phyloP scores from a whole-genome alignment of 2,888 invertebrate species.

The Melinaea menophilus region DNA sequence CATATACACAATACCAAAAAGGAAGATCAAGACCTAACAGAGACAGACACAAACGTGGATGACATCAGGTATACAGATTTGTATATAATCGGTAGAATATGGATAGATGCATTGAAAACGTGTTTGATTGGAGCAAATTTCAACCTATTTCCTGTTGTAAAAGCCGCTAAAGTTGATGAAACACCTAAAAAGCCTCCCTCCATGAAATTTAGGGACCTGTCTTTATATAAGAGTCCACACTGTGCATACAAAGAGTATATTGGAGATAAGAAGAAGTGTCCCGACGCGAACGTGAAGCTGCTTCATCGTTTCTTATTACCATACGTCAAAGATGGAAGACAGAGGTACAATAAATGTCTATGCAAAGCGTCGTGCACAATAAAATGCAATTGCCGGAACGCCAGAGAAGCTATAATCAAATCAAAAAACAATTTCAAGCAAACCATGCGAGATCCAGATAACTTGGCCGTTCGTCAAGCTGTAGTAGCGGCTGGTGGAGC shows the following conservation, averaged over 20 bases:
- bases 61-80: slow-evolving; percentile 44
- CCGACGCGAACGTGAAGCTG: slow-evolving; percentile 42
- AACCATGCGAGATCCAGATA: slow-evolving; percentile 47
- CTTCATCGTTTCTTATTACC: slow-evolving; percentile 47
- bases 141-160: slow-evolving; percentile 45
- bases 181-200: slow-evolving; percentile 48
- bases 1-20: slow-evolving; percentile 31
- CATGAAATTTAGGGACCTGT: slow-evolving; percentile 58
- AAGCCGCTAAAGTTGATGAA: slow-evolving; percentile 40
- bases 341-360: slow-evolving; percentile 21
- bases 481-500: slow-evolving; percentile 38
- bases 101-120: slow-evolving; percentile 44
- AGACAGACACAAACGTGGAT: slow-evolving; percentile 21
- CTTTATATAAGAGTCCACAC: slow-evolving; percentile 53
- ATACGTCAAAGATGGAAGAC: slow-evolving; percentile 39
- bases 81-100: slow-evolving; percentile 47
- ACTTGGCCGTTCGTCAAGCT: slow-evolving; percentile 39
- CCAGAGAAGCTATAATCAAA: slow-evolving; percentile 18
- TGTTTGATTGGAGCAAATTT: slow-evolving; percentile 45
- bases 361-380: slow-evolving; percentile 30
- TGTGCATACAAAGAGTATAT: slow-evolving; percentile 50
- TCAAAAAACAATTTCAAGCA: slow-evolving; percentile 38
- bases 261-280: slow-evolving; percentile 41
- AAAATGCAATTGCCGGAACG: slow-evolving; percentile 23
- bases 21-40: slow-evolving; percentile 29